Percentiles rank a stretch among this genome's conserved stretches.
Conservation (phyloP, 2,113 vertebrate species). For the Eurystomus gularis region DNA sequence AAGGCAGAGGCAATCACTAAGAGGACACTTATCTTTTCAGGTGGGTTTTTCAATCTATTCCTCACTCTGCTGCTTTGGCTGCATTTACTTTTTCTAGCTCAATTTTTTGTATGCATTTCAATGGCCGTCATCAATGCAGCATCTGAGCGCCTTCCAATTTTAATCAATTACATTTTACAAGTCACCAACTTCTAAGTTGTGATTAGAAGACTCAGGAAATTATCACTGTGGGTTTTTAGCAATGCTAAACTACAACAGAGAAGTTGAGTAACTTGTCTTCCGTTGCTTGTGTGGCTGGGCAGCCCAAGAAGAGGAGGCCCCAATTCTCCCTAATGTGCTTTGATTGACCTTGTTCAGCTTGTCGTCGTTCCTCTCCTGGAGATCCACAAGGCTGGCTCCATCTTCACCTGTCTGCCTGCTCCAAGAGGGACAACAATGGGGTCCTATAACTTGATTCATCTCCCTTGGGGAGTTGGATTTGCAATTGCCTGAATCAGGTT, state of each 20-base stretch:
- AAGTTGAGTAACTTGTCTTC: neutral
- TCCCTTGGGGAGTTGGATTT: neutral
- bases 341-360: neutral
- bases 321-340: neutral
- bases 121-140: neutral
- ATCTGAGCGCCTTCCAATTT: neutral
- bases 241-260: neutral
- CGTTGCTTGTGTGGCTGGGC: neutral
- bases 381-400: neutral
- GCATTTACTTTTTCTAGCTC: neutral
- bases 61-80: neutral
- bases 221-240: neutral
- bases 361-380: neutral
- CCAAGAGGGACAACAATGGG: neutral
- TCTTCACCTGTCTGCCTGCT: neutral
- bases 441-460: neutral
- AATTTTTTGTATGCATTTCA: neutral
- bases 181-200: neutral
- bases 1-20: slow-evolving; percentile 16
- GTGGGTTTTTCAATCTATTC: slow-evolving; percentile 15
- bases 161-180: neutral
- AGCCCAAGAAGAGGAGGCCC: neutral
- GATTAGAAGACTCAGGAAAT: neutral
- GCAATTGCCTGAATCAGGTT: neutral
- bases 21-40: slow-evolving; percentile 30